Conservation (phyloP, 2,113 vertebrate genomes). For the Meriones unguiculatus region DNA sequence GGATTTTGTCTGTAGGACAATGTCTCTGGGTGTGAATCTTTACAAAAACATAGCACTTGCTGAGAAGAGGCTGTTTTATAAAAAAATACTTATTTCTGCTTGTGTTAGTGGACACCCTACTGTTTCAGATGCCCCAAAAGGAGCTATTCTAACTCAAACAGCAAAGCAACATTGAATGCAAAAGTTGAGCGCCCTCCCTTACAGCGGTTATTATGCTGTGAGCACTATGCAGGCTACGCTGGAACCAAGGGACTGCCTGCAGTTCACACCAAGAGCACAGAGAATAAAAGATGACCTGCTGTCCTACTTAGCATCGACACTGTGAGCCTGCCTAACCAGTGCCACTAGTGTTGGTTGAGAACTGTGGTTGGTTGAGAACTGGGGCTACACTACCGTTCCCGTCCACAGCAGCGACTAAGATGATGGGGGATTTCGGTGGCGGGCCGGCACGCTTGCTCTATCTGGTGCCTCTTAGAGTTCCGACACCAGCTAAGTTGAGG, state of each 20-base stretch:
- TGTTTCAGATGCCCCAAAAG: constrained; percentile 31
- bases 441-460: constrained; percentile 11
- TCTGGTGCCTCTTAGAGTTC: background rate
- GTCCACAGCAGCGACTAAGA: constrained; percentile 2
- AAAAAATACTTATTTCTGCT: constrained; percentile 65
- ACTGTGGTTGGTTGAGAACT: background rate
- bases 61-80: constrained; percentile 43
- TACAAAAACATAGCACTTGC: constrained; percentile 62
- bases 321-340: background rate
- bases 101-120: constrained; percentile 51
- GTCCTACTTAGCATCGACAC: background rate
- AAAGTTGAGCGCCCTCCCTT: background rate
- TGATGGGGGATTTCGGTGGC: constrained; percentile 11
- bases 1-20: constrained; percentile 35
- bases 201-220: background rate
- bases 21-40: constrained; percentile 57
- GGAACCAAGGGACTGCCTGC: background rate
- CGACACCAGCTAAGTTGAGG: constrained; percentile 12
- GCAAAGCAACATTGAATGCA: constrained; percentile 47
- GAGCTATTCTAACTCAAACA: constrained; percentile 33
- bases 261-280: background rate
- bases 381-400: background rate
- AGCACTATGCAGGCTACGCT: background rate
- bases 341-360: background rate
- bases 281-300: background rate